Evolutionary conservation across 2,888 invertebrate species (phyloP).

Genomic region (Bembecia ichneumoniformis): DNA sequence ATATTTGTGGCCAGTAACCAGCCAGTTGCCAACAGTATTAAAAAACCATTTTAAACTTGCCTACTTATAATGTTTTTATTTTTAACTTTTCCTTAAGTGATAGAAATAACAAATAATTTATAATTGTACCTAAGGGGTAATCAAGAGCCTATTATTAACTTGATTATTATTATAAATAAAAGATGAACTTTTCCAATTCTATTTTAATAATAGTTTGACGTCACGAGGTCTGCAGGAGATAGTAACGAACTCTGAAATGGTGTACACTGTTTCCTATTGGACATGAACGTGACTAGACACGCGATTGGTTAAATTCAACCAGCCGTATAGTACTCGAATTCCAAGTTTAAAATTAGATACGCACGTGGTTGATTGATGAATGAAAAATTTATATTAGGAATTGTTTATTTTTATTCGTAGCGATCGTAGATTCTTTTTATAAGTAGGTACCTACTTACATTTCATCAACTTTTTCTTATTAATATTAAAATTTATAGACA

Average conservation of each 20-base stretch:
- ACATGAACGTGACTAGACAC: conserved; percentile 13
- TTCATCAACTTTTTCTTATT: too few relatives aligned
- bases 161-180: background rate
- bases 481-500: too few relatives aligned
- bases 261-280: background rate
- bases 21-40: too few relatives aligned
- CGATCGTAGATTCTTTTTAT: too few relatives aligned
- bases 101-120: background rate
- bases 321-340: conserved; percentile 1
- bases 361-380: conserved; percentile 9
- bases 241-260: conserved; percentile 1
- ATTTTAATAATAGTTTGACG: conserved; percentile 6
- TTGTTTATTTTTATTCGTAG: conserved; percentile 5
- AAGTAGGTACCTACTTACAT: too few relatives aligned
- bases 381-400: conserved; percentile 16
- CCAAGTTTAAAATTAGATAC: conserved; percentile 16
- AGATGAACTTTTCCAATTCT: background rate
- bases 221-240: conserved; percentile 11
- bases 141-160: too few relatives aligned
- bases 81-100: background rate
- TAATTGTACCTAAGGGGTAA: background rate
- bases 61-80: background rate
- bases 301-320: conserved; percentile 3
- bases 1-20: too few relatives aligned
- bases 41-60: too few relatives aligned